Conservation (phyloP, 2,797 vertebrate genomes). For the Steatocranus sp. region DNA sequence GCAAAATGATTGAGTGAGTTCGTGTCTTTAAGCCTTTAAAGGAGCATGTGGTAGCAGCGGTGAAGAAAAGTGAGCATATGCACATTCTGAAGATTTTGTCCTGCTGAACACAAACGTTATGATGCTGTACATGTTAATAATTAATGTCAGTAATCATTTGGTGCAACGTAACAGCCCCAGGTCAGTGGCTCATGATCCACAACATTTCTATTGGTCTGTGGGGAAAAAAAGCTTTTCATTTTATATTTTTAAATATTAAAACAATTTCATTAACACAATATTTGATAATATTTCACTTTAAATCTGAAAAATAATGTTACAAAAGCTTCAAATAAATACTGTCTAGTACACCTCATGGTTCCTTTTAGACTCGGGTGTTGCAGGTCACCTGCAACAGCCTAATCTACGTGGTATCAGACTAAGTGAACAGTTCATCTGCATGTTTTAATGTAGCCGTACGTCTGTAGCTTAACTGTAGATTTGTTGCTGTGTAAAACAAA, state of each 20-base stretch:
- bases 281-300: neutral
- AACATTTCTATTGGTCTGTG: neutral
- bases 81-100: neutral
- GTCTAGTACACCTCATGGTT: neutral
- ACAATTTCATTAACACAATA: neutral
- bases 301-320: neutral
- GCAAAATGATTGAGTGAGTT: neutral
- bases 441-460: neutral
- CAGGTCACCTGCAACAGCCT: neutral
- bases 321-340: neutral
- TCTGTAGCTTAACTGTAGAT: neutral
- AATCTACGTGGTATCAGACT: neutral
- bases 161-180: neutral
- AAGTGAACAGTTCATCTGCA: neutral
- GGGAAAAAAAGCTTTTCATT: rapidly evolving
- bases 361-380: neutral
- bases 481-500: neutral
- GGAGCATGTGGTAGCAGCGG: neutral
- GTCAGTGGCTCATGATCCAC: neutral
- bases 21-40: neutral
- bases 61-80: neutral
- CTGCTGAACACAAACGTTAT: neutral
- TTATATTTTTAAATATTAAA: neutral
- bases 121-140: neutral
- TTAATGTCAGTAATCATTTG: neutral